Conservation (phyloP, 2,113 vertebrate genomes). For the Cettia cetti region DNA sequence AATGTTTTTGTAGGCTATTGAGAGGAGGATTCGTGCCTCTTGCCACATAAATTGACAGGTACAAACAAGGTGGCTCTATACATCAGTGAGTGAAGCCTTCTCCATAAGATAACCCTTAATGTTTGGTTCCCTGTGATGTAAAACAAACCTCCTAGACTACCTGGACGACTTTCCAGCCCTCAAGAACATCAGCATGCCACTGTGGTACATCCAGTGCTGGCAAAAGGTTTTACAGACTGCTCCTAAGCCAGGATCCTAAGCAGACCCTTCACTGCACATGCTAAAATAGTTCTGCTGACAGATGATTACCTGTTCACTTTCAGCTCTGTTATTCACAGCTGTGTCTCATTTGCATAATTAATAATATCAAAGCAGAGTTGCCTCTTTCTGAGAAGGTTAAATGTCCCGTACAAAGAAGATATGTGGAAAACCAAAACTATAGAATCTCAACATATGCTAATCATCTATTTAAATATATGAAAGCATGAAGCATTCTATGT, state of each 20-base stretch:
- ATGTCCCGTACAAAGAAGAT: neutral
- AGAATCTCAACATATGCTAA: neutral
- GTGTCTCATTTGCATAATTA: neutral
- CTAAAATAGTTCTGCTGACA: neutral
- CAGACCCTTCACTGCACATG: neutral
- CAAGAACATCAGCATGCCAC: neutral
- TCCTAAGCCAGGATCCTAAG: neutral
- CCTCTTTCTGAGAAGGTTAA: neutral
- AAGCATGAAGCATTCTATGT: neutral
- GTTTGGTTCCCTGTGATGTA: fast-evolving
- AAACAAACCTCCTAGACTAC: neutral
- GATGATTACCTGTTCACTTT: neutral
- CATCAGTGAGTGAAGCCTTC: neutral
- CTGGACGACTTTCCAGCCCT: neutral
- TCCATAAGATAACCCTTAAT: neutral
- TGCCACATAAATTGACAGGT: neutral
- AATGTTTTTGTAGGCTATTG: neutral
- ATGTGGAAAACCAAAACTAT: neutral
- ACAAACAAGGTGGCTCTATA: neutral
- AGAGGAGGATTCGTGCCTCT: neutral
- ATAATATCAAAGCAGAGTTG: neutral
- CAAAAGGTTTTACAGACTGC: fast-evolving
- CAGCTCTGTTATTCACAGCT: neutral
- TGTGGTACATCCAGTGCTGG: fast-evolving
- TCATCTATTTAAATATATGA: neutral